These are phyloP conservation scores for Mustelus asterias DNA, from an alignment of 2,113 vertebrate genomes.

Conservation along the genomic window DNA sequence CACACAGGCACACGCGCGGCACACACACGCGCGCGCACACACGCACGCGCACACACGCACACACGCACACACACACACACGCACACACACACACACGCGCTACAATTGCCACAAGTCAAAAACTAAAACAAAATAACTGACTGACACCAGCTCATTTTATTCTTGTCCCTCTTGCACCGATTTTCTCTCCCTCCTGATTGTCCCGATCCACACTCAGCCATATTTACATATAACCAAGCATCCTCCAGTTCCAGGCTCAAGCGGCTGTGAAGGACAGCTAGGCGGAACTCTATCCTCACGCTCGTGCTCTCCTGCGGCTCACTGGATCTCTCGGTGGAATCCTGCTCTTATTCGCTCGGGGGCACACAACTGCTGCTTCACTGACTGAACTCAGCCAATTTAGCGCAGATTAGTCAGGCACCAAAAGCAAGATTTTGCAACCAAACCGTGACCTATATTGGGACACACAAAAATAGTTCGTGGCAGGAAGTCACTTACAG, in stretches of 20 bases:
- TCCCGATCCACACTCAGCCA: not conserved
- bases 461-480: no score
- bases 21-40: not conserved
- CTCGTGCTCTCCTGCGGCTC: not conserved
- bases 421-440: no score
- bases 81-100: not conserved
- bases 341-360: not conserved
- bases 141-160: not conserved
- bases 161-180: not conserved
- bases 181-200: not conserved
- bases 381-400: not conserved
- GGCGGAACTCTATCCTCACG: not conserved
- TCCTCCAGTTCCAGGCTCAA: not conserved
- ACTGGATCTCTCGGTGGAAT: not conserved
- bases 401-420: no score
- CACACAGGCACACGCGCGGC: not conserved
- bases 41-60: no score
- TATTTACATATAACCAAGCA: not conserved
- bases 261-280: not conserved
- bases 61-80: not conserved
- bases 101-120: not conserved
- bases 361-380: not conserved
- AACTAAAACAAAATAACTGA: not conserved
- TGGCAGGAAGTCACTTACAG: no score
- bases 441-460: no score